phyloP scores from a whole-genome alignment of 1,140 invertebrate genomes.

The Apis dorsata region DNA sequence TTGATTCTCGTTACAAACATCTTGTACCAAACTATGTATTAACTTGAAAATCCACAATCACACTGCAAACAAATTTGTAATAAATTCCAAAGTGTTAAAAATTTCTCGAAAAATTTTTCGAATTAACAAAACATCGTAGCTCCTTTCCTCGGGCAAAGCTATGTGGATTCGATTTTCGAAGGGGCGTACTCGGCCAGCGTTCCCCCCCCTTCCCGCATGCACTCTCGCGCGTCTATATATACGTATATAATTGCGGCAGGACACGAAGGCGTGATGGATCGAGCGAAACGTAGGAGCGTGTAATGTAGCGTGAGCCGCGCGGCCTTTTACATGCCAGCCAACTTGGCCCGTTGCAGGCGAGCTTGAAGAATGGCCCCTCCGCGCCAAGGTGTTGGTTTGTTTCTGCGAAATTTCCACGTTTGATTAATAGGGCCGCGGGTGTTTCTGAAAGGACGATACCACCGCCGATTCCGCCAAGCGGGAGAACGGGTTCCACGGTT shows the following conservation, averaged over 20 bases:
- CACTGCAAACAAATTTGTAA: too few relatives aligned
- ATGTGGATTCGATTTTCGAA: background rate
- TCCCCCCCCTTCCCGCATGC: too few relatives aligned
- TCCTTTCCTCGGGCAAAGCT: too few relatives aligned
- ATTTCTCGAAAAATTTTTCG: too few relatives aligned
- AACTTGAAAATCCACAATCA: too few relatives aligned
- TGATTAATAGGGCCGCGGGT: constrained; percentile 1
- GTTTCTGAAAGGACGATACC: background rate
- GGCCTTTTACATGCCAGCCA: constrained; percentile 25
- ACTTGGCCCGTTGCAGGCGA: constrained; percentile 9
- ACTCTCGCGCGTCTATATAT: background rate
- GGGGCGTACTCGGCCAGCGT: background rate
- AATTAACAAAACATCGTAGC: too few relatives aligned
- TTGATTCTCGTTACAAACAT: too few relatives aligned
- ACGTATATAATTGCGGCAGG: constrained; percentile 14
- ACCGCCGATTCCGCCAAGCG: too few relatives aligned
- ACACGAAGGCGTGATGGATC: constrained; percentile 35
- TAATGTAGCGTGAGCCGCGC: constrained; percentile 15
- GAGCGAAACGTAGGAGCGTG: constrained; percentile 33
- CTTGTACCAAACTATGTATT: too few relatives aligned
- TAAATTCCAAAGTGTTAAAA: too few relatives aligned
- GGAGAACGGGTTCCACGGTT: background rate
- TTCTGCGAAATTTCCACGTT: background rate
- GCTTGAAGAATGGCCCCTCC: constrained; percentile 6
- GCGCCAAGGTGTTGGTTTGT: constrained; percentile 3